Conservation (phyloP, 2,888 invertebrate genomes). For the Apocheima hispidaria region DNA sequence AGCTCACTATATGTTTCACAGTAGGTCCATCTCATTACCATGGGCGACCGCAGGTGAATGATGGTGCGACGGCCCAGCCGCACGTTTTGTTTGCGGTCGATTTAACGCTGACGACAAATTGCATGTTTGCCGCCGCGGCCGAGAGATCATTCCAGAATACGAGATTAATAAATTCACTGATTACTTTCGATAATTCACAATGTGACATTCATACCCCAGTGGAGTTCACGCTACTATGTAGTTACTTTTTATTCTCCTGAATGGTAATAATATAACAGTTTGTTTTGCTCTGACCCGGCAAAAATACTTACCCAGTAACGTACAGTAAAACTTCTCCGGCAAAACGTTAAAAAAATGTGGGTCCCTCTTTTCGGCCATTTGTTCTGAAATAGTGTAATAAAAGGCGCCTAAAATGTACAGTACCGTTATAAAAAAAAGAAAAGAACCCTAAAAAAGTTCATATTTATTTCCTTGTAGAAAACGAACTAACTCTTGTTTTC, state of each 20-base stretch:
- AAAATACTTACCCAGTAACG: conserved; percentile 43
- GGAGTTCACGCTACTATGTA: conserved; percentile 4
- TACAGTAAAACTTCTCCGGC: conserved; percentile 46
- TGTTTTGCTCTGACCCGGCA: conserved; percentile 38
- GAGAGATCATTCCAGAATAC: conserved; percentile 76
- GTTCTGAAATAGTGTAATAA: conserved; percentile 53
- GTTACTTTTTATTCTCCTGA: conserved; percentile 8
- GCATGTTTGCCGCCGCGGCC: conserved; percentile 80
- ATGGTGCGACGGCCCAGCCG: conserved; percentile 73
- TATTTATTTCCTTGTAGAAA: conserved; percentile 78
- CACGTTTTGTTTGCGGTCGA: conserved; percentile 85
- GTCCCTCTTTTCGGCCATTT: conserved; percentile 45
- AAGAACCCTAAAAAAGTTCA: conserved; percentile 71
- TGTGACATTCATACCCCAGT: conserved; percentile 19
- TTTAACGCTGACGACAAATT: conserved; percentile 85
- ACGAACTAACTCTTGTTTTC: conserved; percentile 82
- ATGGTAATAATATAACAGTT: conserved; percentile 37
- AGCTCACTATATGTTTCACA: conserved; percentile 53
- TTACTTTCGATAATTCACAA: conserved; percentile 51
- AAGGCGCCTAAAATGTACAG: conserved; percentile 63
- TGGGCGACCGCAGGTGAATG: conserved; percentile 84
- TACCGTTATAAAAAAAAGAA: conserved; percentile 60
- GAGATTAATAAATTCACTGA: conserved; percentile 70
- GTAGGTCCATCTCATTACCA: conserved; percentile 85
- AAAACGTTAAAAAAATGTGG: conserved; percentile 48